Evolutionary conservation across 2,888 invertebrate genomes (phyloP), one percentile per base, ranked within the genome.

Genomic region (Morpho achilles): DNA sequence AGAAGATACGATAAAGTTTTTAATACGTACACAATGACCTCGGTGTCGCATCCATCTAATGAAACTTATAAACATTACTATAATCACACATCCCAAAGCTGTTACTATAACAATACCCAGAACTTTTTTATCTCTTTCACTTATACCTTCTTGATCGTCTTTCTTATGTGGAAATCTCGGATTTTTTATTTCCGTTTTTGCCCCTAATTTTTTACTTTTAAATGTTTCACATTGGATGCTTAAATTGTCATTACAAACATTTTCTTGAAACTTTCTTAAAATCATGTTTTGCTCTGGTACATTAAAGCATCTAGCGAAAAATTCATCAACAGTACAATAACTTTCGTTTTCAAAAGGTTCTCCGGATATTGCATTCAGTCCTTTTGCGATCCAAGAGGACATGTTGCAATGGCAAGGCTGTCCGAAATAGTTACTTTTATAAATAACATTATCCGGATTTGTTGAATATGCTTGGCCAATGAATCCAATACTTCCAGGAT

Each of bases 231-330:
- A 94, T 65, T 89, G 81, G 41, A 94, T 91, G 9, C 81, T 82
- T 8, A 84, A 62, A 53, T 80, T 82, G 7, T 84, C 85, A 5
- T 79, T 87, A 69, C 95, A 95, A 10, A 94, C 92, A 49, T 91
- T 80, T 47, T 91, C 87, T 0, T 93, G 91, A 72, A 93, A 95
- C 68, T 94, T 94, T 47, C 87, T 75, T 72, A 94, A 92, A 56
- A 91, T 77, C 74, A 94, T 91, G 60, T 93, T 92, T 49, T 93
- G 94, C 67, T 93, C 92, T 0, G 92, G 92, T 7, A 94, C 85
- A 61, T 93, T 92, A 71, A 94, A 94, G 73, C 95, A 95, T 46
- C 87, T 84, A 4, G 94, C 92, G 22, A 94, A 80, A 47, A 91
- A 79, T 59, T 90, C 81, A 58, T 91, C 90, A 0, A 95, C 92